Percentiles rank a stretch among this genome's conserved stretches.
phyloP scores from a whole-genome alignment of 2,113 vertebrate species.

The Psammodynastes pulverulentus region DNA sequence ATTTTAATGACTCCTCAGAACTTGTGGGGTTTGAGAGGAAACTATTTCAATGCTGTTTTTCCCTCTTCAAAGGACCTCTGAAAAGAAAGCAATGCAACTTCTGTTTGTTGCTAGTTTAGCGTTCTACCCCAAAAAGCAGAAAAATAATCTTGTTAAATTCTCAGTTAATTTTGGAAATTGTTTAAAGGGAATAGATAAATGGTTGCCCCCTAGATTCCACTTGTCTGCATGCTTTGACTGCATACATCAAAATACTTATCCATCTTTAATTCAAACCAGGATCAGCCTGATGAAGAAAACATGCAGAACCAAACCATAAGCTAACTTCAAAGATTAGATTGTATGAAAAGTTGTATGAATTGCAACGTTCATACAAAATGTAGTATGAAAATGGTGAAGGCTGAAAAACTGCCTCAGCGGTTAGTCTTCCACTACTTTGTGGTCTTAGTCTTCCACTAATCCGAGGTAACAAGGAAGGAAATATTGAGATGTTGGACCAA shows the following conservation, averaged over 20 bases:
- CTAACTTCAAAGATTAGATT: background rate
- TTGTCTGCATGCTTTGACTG: background rate
- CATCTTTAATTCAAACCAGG: background rate
- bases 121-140: conserved; percentile 36
- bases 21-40: conserved; percentile 26
- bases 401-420: background rate
- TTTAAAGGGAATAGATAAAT: conserved; percentile 7
- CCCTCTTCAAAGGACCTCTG: conserved; percentile 31
- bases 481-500: background rate
- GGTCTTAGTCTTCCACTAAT: background rate
- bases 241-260: background rate
- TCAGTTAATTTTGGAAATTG: conserved; percentile 28
- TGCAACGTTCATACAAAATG: too few relatives aligned
- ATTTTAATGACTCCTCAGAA: conserved; percentile 23
- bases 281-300: background rate
- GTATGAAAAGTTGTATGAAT: background rate
- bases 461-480: background rate
- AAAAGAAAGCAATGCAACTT: conserved; percentile 42
- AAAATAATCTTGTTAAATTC: conserved; percentile 58
- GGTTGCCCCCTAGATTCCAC: background rate
- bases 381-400: background rate
- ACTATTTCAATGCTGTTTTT: conserved; percentile 30
- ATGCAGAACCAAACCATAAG: background rate
- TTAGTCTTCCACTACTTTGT: too few relatives aligned
- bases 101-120: conserved; percentile 56